phyloP scores from a whole-genome alignment of 1,140 invertebrate genomes.

The Homarus americanus region DNA sequence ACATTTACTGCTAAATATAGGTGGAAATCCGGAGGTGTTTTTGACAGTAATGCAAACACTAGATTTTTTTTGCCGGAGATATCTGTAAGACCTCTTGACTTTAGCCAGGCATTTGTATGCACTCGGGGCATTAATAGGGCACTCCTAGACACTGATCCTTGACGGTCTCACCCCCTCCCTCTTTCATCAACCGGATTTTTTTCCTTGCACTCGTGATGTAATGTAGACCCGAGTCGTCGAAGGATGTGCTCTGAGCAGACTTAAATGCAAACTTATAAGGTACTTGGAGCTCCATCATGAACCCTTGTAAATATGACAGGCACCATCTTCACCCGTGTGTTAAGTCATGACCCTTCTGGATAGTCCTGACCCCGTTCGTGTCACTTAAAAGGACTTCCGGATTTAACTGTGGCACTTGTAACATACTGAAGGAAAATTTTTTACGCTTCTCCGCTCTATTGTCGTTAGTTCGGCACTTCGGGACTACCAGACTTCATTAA shows the following conservation, averaged over 20 bases:
- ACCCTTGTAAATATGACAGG: background rate
- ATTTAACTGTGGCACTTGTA: background rate
- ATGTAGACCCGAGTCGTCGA: no score
- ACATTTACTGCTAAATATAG: background rate
- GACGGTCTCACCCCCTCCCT: no score
- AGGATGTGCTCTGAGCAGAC: no score
- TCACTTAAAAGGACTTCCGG: no score
- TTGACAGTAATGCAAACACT: background rate
- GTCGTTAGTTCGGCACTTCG: no score
- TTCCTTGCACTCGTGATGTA: background rate
- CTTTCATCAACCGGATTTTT: no score
- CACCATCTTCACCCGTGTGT: background rate
- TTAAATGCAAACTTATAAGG: background rate
- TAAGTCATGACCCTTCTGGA: background rate
- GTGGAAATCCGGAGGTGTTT: background rate
- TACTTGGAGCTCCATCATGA: background rate
- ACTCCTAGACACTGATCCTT: background rate
- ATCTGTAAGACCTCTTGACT: background rate
- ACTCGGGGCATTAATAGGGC: background rate
- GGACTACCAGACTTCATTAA: no score
- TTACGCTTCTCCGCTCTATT: no score
- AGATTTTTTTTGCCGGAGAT: background rate
- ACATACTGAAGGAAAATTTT: background rate
- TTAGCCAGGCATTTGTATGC: conserved; percentile 1
- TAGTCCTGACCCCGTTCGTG: background rate